Evolutionary conservation across 64 coral and sea anemone species (phyloP), one percentile per base, ranked within the genome.

Genomic region (Actinia tenebrosa): DNA sequence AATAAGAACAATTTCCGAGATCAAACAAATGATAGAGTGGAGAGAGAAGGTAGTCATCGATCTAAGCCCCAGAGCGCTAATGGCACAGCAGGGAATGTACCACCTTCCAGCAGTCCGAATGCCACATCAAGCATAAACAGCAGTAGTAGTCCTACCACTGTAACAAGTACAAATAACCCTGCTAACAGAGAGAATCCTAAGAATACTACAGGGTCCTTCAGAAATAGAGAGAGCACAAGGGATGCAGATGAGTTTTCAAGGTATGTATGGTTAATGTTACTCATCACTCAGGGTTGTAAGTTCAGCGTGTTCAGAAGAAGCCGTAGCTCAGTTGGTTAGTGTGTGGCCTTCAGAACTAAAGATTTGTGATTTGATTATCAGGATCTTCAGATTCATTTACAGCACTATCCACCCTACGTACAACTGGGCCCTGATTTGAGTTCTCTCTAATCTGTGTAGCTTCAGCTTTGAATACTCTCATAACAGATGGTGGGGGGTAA

Each of bases 211-310:
- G 89, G 66, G 45, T 80, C 84, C 14, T 78, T 75, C 15, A 84
- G 88, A 89, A 58, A 45, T 44, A 89, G 88, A 56, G 88, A 89
- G 5, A 80, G 37, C 23, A 91, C 30, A 37, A 37, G 89, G 59
- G 89, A 91, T 45, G 30, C 16, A 10, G 82, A 85, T 52, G 89
- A 91, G 3, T 79, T 86, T 86, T 45, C 89, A 80, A 91, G 89
- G 89, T 91, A 44, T 14, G 22, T 7, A 26, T 79, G 5, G 5
- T 3, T 0, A 9, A 78, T 78, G 4, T 37, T 37, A 37, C 30
- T 37, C 30, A 37, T 37, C 30, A 37, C 30, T 37, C 30, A n/a
- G n/a, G n/a, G n/a, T n/a, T n/a, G n/a, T n/a, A n/a, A n/a, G n/a
- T n/a, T n/a, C 53, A 54, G 53, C 53, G 10, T 10, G 10, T 5